These are phyloP conservation scores for Gastracanthus pulcherrimus DNA, from an alignment of 2,888 invertebrate species.

Conservation along the genomic window DNA sequence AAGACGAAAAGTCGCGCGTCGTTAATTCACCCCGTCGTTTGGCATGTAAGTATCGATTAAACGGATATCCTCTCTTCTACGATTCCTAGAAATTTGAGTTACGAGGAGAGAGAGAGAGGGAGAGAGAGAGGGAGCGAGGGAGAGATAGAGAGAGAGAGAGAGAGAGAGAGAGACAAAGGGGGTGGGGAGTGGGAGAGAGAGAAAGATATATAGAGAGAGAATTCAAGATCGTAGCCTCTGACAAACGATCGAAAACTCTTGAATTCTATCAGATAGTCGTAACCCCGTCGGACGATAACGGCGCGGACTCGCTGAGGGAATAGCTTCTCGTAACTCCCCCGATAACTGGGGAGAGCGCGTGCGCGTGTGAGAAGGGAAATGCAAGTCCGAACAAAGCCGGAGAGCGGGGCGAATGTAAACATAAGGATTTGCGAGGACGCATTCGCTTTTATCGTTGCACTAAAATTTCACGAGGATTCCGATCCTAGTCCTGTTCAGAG, in stretches of 20 bases:
- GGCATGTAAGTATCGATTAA: conserved; percentile 6
- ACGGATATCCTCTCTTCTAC: neutral
- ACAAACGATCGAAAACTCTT: conserved; percentile 36
- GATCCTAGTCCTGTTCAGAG: neutral
- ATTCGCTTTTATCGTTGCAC: conserved; percentile 46
- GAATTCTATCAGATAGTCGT: conserved; percentile 49
- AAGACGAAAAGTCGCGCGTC: no score
- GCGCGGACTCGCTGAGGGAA: conserved; percentile 27
- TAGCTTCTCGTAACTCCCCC: conserved; percentile 43
- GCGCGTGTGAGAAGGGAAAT: neutral
- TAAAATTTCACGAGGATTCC: conserved; percentile 49
- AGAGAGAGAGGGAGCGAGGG: no score
- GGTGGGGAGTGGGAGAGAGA: no score
- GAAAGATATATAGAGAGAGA: no score
- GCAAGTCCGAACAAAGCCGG: conserved; percentile 25
- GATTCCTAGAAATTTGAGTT: conserved; percentile 12
- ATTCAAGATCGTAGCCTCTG: conserved; percentile 15
- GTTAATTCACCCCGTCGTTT: neutral
- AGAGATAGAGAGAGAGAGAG: no score
- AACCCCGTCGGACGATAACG: conserved; percentile 35
- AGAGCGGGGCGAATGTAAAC: conserved; percentile 38
- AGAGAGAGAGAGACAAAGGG: no score
- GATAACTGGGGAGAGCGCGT: conserved; percentile 9
- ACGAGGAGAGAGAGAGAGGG: conserved; percentile 7
- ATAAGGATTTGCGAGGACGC: conserved; percentile 46